A percentile compares a stretch with the other conserved stretches of the same genome.
Conservation (phyloP, 2,888 invertebrate genomes). For the Amitus sp. region DNA sequence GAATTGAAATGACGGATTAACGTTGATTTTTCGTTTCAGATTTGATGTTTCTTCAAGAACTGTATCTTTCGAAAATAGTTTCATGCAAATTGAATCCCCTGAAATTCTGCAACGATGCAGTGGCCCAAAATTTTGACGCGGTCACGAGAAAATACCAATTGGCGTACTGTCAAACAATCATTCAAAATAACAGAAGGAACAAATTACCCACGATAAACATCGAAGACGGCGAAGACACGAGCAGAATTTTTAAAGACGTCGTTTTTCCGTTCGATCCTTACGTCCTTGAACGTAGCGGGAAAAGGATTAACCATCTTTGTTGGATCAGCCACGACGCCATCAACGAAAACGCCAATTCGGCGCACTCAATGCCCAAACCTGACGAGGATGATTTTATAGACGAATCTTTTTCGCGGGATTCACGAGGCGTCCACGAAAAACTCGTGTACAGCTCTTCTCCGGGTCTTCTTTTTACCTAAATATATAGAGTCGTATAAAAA, state of each 20-base stretch:
- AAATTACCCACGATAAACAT: conserved; percentile 70
- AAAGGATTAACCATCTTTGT: conserved; percentile 66
- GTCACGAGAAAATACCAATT: conserved; percentile 87
- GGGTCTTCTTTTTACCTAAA: conserved; percentile 39
- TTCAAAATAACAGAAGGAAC: conserved; percentile 83
- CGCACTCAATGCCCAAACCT: conserved; percentile 31
- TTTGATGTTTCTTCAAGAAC: conserved; percentile 79
- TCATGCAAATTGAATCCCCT: conserved; percentile 90
- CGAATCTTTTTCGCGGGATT: conserved; percentile 42
- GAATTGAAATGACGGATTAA: too few relatives aligned
- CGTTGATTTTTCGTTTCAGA: conserved; percentile 69
- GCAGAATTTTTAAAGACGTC: conserved; percentile 69
- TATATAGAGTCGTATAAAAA: conserved; percentile 14
- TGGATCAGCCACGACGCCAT: conserved; percentile 65
- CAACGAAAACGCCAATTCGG: conserved; percentile 18
- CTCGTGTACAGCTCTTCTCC: conserved; percentile 49
- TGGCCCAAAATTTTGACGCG: conserved; percentile 83
- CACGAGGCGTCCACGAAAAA: conserved; percentile 37
- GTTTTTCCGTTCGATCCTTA: conserved; percentile 96
- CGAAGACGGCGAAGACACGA: conserved; percentile 60
- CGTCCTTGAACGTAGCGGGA: conserved; percentile 71
- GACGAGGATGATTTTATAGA: conserved; percentile 52
- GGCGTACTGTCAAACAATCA: conserved; percentile 90
- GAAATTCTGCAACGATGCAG: conserved; percentile 79
- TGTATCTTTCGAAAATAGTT: conserved; percentile 88